phyloP scores from a whole-genome alignment of 92 coral and sea anemone species.

The Virgularia gustaviana region DNA sequence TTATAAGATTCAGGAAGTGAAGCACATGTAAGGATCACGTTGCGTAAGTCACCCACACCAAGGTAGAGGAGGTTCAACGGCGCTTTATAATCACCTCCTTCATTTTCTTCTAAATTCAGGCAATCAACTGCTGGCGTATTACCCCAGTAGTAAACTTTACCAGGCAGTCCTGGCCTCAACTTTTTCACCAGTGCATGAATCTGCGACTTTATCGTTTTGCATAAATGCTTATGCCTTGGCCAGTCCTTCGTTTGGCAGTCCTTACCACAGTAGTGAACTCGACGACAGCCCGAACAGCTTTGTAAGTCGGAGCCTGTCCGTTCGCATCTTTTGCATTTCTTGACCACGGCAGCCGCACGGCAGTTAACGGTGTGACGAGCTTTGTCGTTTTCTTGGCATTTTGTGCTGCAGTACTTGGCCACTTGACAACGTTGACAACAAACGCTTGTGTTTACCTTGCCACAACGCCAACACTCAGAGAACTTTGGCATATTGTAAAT shows the following conservation, averaged over 20 bases:
- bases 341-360: constrained; percentile 37
- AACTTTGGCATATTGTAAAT: constrained; percentile 51
- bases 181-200: background rate
- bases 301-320: constrained; percentile 15
- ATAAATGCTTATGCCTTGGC: constrained; percentile 41
- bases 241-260: constrained; percentile 56
- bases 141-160: constrained; percentile 65
- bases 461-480: constrained; percentile 58
- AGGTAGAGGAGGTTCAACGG: constrained; percentile 57
- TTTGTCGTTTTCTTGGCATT: constrained; percentile 56
- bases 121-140: constrained; percentile 67
- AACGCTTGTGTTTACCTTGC: constrained; percentile 18
- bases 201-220: constrained; percentile 32
- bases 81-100: constrained; percentile 52
- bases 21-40: constrained; percentile 57
- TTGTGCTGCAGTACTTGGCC: constrained; percentile 58
- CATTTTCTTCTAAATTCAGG: constrained; percentile 65
- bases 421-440: constrained; percentile 48
- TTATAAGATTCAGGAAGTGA: constrained; percentile 2
- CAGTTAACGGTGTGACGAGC: constrained; percentile 61
- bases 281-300: constrained; percentile 54
- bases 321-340: constrained; percentile 45
- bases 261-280: constrained; percentile 52
- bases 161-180: background rate
- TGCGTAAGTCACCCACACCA: constrained; percentile 76